Evolutionary conservation across 1,140 invertebrate species (phyloP).

Genomic region (Zaprionus camerounensis): DNA sequence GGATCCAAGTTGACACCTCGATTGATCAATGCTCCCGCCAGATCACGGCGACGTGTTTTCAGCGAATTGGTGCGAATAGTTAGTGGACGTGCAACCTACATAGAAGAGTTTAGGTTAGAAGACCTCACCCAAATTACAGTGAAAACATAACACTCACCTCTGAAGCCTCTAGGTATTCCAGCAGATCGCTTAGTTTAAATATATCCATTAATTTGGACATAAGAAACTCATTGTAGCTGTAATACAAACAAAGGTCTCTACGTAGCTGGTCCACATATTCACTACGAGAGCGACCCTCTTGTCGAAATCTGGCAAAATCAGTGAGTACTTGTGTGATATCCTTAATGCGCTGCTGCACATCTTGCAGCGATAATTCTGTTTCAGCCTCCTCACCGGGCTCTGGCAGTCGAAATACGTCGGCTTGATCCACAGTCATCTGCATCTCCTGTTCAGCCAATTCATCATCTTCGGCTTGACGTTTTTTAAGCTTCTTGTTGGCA

Average conservation of each 20-base stretch:
- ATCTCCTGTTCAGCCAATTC: constrained; percentile 93
- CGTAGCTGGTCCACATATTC: constrained; percentile 93
- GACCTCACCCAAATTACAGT: neutral
- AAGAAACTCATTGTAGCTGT: constrained; percentile 98
- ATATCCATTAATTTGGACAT: constrained; percentile 98
- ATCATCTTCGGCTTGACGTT: constrained; percentile 89
- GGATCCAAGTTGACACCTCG: constrained; percentile 99
- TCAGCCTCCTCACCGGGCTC: constrained; percentile 89
- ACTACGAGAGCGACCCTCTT: constrained; percentile 89
- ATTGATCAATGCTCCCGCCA: constrained; percentile 97
- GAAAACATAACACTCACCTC: constrained; percentile 86
- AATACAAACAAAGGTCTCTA: constrained; percentile 96
- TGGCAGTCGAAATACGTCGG: constrained; percentile 91
- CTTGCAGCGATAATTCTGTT: constrained; percentile 90
- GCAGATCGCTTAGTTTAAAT: constrained; percentile 94
- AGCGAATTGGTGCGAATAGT: constrained; percentile 98
- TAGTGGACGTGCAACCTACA: constrained; percentile 96
- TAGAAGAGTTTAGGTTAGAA: neutral
- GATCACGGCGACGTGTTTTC: constrained; percentile 96
- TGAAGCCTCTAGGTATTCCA: constrained; percentile 98
- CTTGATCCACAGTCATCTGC: constrained; percentile 89
- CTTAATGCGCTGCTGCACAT: constrained; percentile 95
- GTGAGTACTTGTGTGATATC: constrained; percentile 94
- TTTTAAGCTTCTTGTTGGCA: constrained; percentile 91
- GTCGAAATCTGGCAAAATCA: constrained; percentile 93